Evolutionary conservation across 2,113 vertebrate genomes (phyloP).

Genomic region (Hydropotes inermis): DNA sequence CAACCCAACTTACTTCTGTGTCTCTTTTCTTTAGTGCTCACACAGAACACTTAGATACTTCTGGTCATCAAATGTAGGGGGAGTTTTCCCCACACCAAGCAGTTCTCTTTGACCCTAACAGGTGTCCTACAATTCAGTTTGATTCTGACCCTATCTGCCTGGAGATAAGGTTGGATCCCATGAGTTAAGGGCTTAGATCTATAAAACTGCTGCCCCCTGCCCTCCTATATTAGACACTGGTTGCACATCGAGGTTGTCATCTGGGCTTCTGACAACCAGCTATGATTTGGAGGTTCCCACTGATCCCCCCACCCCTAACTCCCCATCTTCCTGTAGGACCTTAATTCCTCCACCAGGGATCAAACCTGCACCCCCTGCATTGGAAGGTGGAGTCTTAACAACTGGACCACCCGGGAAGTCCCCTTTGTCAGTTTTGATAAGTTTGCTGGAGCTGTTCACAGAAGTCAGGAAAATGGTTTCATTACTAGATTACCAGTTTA

Average conservation of each 20-base stretch:
- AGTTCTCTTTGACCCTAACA: background rate
- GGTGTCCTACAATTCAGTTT: background rate
- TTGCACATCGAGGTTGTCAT: background rate
- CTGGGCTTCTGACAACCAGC: background rate
- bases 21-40: background rate
- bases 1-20: background rate
- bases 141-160: background rate
- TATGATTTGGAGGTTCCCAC: background rate
- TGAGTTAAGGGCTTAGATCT: background rate
- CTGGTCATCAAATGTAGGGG: background rate
- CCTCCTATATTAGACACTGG: background rate
- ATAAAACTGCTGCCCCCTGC: background rate
- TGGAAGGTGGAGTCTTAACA: background rate
- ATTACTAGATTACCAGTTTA: background rate
- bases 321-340: background rate
- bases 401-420: background rate
- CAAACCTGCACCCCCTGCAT: background rate
- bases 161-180: background rate
- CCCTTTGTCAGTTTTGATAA: background rate
- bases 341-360: background rate
- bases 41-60: background rate
- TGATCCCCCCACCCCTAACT: fast-evolving
- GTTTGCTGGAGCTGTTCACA: background rate
- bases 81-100: background rate
- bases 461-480: background rate